A percentile compares a stretch with the other conserved stretches of the same genome.
These are phyloP conservation scores for Euphonia xanthogaster DNA, from an alignment of 2,797 vertebrate species.

Conservation along the genomic window DNA sequence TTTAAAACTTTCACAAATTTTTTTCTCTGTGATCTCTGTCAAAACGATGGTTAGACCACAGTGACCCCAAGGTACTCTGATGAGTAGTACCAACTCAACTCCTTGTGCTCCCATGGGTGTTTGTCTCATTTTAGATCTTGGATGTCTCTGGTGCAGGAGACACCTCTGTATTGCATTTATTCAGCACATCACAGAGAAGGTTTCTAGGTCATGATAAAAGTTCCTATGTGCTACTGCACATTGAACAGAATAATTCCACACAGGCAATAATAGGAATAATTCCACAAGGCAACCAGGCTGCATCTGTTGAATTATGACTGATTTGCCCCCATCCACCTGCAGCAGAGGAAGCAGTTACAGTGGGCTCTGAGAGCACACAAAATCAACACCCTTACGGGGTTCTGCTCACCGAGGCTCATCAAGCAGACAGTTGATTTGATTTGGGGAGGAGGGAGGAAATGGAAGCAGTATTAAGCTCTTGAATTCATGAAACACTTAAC, in stretches of 20 bases:
- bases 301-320: not conserved
- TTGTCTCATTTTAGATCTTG: not conserved
- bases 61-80: not conserved
- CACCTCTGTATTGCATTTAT: not conserved
- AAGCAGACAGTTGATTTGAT: not conserved
- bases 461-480: not conserved
- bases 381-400: not conserved
- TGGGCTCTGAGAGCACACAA: not conserved
- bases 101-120: not conserved
- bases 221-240: not conserved
- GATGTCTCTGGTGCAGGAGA: not conserved
- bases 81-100: not conserved
- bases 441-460: not conserved
- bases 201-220: not conserved
- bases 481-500: not conserved
- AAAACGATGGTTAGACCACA: not conserved
- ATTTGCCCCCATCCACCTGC: not conserved
- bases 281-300: not conserved
- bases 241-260: not conserved
- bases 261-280: not conserved
- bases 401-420: not conserved
- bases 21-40: not conserved
- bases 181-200: not conserved
- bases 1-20: not conserved
- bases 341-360: not conserved